Percentiles rank a stretch among this genome's conserved stretches.
Evolutionary conservation across 2,797 vertebrate genomes (phyloP).

Genomic region (Channallabes apus): DNA sequence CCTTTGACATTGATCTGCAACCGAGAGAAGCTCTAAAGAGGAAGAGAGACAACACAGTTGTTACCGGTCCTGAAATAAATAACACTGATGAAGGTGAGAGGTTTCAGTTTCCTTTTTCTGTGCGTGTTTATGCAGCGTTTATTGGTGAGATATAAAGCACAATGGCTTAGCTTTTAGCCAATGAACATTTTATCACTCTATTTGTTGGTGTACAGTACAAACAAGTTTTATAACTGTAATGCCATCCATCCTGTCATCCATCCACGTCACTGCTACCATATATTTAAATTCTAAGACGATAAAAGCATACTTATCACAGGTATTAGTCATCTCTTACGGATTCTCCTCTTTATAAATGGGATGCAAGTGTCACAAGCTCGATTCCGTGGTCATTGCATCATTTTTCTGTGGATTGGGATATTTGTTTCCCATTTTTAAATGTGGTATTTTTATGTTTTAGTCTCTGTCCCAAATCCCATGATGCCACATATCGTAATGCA

Average conservation of each 20-base stretch:
- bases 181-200: background rate
- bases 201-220: background rate
- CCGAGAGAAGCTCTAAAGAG: conserved; percentile 64
- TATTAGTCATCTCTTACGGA: background rate
- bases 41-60: conserved; percentile 41
- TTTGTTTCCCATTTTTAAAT: background rate
- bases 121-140: background rate
- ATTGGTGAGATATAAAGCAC: background rate
- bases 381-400: background rate
- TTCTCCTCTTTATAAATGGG: too few relatives aligned
- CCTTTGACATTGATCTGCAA: conserved; percentile 44
- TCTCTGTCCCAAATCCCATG: background rate
- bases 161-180: background rate
- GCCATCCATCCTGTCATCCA: too few relatives aligned
- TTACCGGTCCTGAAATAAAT: conserved; percentile 57
- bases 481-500: background rate
- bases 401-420: background rate
- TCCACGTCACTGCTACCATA: background rate
- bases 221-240: background rate
- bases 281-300: background rate
- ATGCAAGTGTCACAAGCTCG: background rate
- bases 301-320: background rate
- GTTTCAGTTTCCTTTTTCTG: background rate
- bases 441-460: background rate
- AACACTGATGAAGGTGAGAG: conserved; percentile 44